Evolutionary conservation across 2,888 invertebrate genomes (phyloP).

Genomic region (Pyrochroa serraticornis): DNA sequence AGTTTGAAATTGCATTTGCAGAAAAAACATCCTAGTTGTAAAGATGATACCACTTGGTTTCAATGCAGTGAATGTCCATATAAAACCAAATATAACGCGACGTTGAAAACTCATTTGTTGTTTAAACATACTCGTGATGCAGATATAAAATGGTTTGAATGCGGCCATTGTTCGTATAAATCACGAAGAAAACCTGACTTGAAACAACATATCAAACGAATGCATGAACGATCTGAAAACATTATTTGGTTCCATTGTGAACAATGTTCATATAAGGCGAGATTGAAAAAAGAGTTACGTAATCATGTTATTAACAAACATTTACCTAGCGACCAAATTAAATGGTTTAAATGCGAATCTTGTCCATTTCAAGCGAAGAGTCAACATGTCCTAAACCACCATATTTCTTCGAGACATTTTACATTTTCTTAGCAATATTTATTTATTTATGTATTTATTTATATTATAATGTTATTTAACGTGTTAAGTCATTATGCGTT

Average conservation of each 20-base stretch:
- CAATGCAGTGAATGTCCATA: not conserved
- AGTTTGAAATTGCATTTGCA: no score
- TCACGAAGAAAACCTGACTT: conserved; percentile 8
- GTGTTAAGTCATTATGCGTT: no score
- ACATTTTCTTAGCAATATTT: no score
- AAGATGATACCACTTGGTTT: no score
- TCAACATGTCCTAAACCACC: no score
- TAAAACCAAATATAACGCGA: not conserved
- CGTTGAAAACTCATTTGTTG: not conserved
- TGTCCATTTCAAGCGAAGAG: conserved; percentile 9
- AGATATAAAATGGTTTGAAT: conserved; percentile 10
- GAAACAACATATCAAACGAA: conserved; percentile 2
- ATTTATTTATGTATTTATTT: no score
- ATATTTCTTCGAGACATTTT: no score
- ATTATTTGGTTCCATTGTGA: conserved; percentile 4
- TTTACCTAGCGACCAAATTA: not conserved
- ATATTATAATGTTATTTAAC: no score
- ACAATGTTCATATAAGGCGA: conserved; percentile 5
- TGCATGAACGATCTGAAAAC: conserved; percentile 1
- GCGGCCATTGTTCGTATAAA: conserved; percentile 17
- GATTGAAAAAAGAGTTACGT: conserved; percentile 3
- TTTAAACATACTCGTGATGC: not conserved
- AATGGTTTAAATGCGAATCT: conserved; percentile 16
- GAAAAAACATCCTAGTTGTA: no score
- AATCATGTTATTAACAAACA: conserved; percentile 4